These are phyloP conservation scores for Adrianichthys oophorus DNA, from an alignment of 2,797 vertebrate species.

Conservation along the genomic window DNA sequence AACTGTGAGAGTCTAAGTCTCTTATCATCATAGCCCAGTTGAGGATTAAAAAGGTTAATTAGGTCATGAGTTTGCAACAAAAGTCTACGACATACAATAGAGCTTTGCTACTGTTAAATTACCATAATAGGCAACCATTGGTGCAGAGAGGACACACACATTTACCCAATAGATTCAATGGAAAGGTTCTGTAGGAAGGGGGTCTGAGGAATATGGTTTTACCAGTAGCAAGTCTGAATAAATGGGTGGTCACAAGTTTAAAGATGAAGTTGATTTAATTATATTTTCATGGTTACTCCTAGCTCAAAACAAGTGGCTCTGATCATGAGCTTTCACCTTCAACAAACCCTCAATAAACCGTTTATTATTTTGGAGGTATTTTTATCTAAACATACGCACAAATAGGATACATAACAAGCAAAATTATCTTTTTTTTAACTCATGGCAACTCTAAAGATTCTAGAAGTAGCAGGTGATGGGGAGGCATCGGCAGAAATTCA, in stretches of 20 bases:
- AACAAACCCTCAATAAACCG: too few relatives aligned
- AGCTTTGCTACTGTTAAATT: constrained; percentile 66
- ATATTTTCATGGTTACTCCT: too few relatives aligned
- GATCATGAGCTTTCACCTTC: too few relatives aligned
- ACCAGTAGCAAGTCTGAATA: constrained; percentile 60
- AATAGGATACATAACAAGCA: too few relatives aligned
- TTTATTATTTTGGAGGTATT: too few relatives aligned
- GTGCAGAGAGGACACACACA: constrained; percentile 58
- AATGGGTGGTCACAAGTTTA: constrained; percentile 19
- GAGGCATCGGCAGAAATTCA: too few relatives aligned
- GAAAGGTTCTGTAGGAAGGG: constrained; percentile 42
- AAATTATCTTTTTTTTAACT: too few relatives aligned
- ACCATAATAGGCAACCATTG: constrained; percentile 68
- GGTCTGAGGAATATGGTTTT: constrained; percentile 28
- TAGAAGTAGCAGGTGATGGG: too few relatives aligned
- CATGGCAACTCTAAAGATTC: too few relatives aligned
- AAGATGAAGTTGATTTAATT: too few relatives aligned
- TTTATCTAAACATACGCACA: too few relatives aligned
- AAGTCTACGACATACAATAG: constrained; percentile 62
- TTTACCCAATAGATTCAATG: constrained; percentile 53
- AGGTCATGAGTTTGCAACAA: constrained; percentile 71
- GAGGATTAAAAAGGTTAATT: constrained; percentile 77
- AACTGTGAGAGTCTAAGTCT: constrained; percentile 57
- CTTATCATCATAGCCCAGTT: constrained; percentile 69
- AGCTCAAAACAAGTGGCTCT: too few relatives aligned